These are phyloP conservation scores for Melitaea athalia DNA, from an alignment of 2,888 invertebrate genomes.

Conservation along the genomic window DNA sequence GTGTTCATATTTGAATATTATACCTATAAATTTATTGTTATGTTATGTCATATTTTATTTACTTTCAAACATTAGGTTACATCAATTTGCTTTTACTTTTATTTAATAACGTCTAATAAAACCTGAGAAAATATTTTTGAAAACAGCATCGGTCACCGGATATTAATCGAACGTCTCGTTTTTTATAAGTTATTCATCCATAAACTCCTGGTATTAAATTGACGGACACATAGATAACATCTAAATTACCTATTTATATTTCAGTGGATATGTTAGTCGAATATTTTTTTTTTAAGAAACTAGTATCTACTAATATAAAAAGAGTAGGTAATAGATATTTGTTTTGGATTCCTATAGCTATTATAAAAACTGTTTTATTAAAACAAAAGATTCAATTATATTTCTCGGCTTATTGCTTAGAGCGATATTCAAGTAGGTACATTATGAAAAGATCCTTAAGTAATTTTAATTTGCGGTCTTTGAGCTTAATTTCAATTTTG, in stretches of 20 bases:
- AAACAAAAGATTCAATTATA: too few species aligned
- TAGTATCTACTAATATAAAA: neutral
- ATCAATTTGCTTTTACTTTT: slow-evolving; percentile 77
- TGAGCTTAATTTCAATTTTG: too few species aligned
- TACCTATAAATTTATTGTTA: neutral
- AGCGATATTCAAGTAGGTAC: too few species aligned
- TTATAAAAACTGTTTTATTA: too few species aligned
- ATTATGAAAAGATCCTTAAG: too few species aligned
- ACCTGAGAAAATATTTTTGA: slow-evolving; percentile 64
- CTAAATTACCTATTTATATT: slow-evolving; percentile 58
- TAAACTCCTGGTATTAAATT: slow-evolving; percentile 44
- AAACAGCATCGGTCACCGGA: slow-evolving; percentile 59
- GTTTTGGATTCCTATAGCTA: too few species aligned
- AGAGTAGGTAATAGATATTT: neutral
- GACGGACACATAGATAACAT: slow-evolving; percentile 50
- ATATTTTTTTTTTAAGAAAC: slow-evolving; percentile 18
- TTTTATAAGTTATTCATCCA: slow-evolving; percentile 36
- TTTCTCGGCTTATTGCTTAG: too few species aligned
- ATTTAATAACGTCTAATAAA: slow-evolving; percentile 61
- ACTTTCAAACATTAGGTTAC: slow-evolving; percentile 47
- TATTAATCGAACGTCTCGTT: slow-evolving; percentile 31
- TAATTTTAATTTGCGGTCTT: too few species aligned
- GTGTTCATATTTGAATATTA: neutral
- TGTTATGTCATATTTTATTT: neutral
- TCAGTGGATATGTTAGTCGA: slow-evolving; percentile 26